Evolutionary conservation across 2,888 invertebrate genomes (phyloP).

Genomic region (Nycteola revayana): DNA sequence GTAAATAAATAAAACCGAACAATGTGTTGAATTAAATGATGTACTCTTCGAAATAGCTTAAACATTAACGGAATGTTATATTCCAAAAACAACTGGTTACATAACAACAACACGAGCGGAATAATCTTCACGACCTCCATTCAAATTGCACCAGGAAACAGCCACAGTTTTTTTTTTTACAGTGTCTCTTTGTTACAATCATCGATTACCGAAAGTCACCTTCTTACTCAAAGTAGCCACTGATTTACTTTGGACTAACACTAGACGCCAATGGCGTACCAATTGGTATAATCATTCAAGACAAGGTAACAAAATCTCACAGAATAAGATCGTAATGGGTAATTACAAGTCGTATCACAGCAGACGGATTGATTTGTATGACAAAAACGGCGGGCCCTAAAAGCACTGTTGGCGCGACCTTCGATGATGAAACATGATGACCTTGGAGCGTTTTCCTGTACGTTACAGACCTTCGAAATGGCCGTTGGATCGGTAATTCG

Average conservation of each 20-base stretch:
- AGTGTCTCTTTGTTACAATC: slow-evolving; percentile 18
- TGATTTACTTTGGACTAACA: no score
- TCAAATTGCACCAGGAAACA: slow-evolving; percentile 24
- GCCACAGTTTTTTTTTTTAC: slow-evolving; percentile 17
- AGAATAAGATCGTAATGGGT: slow-evolving; percentile 18
- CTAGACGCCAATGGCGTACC: slow-evolving; percentile 1
- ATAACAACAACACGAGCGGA: slow-evolving; percentile 5
- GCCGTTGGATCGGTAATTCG: slow-evolving; percentile 26
- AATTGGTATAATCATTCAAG: slow-evolving; percentile 3
- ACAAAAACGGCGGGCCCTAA: slow-evolving; percentile 30
- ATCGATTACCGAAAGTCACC: slow-evolving; percentile 13
- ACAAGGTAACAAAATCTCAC: slow-evolving; percentile 15
- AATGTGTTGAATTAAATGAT: no score
- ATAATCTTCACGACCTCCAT: slow-evolving; percentile 18
- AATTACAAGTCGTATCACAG: slow-evolving; percentile 41
- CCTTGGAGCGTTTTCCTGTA: slow-evolving; percentile 44
- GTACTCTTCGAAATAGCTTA: no score
- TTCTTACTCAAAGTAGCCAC: not conserved
- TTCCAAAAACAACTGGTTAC: no score
- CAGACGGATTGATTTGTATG: slow-evolving; percentile 44
- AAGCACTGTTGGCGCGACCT: slow-evolving; percentile 19
- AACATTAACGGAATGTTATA: no score
- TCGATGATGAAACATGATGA: slow-evolving; percentile 30
- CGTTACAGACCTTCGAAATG: slow-evolving; percentile 39
- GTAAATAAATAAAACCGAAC: no score